Evolutionary conservation across 2,888 invertebrate genomes (phyloP).

Genomic region (Disparrhopalites patrizii): DNA sequence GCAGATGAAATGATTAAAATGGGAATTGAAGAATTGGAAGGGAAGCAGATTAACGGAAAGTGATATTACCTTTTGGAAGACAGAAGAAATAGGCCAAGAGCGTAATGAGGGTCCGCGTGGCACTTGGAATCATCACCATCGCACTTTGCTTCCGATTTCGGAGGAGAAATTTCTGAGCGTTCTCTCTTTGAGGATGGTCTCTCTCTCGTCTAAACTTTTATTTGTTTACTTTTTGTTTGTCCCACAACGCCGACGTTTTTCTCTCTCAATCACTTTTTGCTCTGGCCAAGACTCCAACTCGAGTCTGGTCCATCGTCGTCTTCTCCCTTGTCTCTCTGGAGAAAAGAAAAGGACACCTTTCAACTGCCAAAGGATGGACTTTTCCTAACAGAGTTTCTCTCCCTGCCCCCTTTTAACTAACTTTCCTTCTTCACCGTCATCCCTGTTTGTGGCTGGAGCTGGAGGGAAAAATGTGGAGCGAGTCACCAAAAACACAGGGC

Average conservation of each 20-base stretch:
- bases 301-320: too few relatives aligned
- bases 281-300: not conserved
- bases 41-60: not conserved
- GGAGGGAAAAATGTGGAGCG: too few relatives aligned
- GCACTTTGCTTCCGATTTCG: conserved; percentile 44
- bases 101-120: conserved; percentile 44
- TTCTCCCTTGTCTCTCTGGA: not conserved
- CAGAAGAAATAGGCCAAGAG: conserved; percentile 49
- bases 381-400: too few relatives aligned
- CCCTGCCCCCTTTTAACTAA: too few relatives aligned
- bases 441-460: too few relatives aligned
- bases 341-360: not conserved
- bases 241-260: not conserved
- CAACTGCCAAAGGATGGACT: too few relatives aligned
- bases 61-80: conserved; percentile 48
- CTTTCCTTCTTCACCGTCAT: too few relatives aligned
- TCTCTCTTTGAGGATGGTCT: too few relatives aligned
- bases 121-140: conserved; percentile 47
- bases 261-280: not conserved
- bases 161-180: conserved; percentile 5
- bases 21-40: too few relatives aligned
- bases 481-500: too few relatives aligned
- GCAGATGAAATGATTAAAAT: too few relatives aligned
- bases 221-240: not conserved
- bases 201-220: too few relatives aligned